These are phyloP conservation scores for Cyrtonyx montezumae DNA, from an alignment of 2,113 vertebrate species.

Conservation along the genomic window DNA sequence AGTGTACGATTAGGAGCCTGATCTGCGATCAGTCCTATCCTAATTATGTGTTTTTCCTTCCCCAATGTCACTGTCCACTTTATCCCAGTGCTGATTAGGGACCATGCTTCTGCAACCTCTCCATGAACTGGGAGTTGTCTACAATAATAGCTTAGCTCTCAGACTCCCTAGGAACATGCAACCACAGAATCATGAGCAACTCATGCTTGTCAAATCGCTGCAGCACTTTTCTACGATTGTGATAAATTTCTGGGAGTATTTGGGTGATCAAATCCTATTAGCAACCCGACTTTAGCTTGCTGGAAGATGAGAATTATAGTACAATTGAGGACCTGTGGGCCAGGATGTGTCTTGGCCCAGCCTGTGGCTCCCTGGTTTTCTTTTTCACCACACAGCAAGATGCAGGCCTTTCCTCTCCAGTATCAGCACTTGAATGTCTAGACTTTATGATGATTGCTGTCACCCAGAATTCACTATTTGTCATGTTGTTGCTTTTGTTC, in stretches of 20 bases:
- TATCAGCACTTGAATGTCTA: neutral
- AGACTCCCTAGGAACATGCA: neutral
- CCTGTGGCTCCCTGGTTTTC: neutral
- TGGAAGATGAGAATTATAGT: neutral
- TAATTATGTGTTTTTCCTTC: neutral
- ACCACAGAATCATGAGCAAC: neutral
- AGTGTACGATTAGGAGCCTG: neutral
- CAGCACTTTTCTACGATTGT: neutral
- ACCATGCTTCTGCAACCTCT: neutral
- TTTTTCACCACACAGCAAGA: neutral
- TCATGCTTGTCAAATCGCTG: accelerated
- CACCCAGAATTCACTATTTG: neutral
- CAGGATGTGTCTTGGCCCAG: neutral
- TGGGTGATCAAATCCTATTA: neutral
- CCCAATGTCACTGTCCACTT: neutral
- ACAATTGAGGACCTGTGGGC: neutral
- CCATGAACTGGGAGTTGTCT: neutral
- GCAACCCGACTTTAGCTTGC: neutral
- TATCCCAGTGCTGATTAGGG: accelerated
- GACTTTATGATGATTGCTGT: neutral
- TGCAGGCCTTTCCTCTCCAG: neutral
- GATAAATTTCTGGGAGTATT: neutral
- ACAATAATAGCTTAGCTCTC: accelerated
- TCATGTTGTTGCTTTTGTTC: neutral
- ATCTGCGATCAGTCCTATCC: neutral